These are phyloP conservation scores for Aradophagus sp. DNA, from an alignment of 1,140 invertebrate genomes.

Conservation along the genomic window DNA sequence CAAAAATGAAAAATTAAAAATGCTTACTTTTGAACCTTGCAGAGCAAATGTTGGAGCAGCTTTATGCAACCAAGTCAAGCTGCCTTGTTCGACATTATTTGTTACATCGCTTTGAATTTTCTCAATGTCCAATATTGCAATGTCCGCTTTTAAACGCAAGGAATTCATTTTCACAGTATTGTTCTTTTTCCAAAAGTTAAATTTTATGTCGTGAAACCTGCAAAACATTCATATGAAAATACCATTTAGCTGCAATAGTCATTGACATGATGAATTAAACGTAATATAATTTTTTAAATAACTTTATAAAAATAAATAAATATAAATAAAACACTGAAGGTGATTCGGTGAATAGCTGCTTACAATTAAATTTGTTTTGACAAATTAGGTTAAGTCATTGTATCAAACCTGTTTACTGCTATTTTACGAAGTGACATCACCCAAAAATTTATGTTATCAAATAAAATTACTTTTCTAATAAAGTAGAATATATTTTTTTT, in stretches of 20 bases:
- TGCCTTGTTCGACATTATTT: conserved; percentile 56
- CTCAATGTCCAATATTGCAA: conserved; percentile 63
- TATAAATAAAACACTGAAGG: too few species aligned
- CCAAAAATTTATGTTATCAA: too few species aligned
- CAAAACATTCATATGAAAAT: conserved; percentile 2
- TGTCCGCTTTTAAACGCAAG: conserved; percentile 52
- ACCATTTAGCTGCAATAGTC: too few species aligned
- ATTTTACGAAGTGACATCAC: conserved; percentile 41
- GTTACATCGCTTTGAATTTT: conserved; percentile 52
- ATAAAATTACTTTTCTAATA: too few species aligned
- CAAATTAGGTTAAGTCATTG: conserved; percentile 23
- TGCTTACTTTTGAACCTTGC: conserved; percentile 77
- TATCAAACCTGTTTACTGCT: conserved; percentile 24
- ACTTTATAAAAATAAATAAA: too few species aligned
- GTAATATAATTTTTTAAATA: too few species aligned
- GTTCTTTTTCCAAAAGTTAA: conserved; percentile 13
- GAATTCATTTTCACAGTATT: conserved; percentile 7
- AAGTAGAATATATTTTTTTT: too few species aligned
- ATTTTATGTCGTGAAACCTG: conserved; percentile 23
- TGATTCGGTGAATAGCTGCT: too few species aligned
- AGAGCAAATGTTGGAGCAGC: conserved; percentile 83
- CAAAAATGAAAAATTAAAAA: too few species aligned
- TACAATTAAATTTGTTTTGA: neutral
- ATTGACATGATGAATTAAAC: too few species aligned
- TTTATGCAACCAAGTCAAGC: conserved; percentile 79